Percentiles rank a stretch among this genome's conserved stretches.
Evolutionary conservation across 1,140 invertebrate species (phyloP).

Genomic region (Magallana ariakensis): DNA sequence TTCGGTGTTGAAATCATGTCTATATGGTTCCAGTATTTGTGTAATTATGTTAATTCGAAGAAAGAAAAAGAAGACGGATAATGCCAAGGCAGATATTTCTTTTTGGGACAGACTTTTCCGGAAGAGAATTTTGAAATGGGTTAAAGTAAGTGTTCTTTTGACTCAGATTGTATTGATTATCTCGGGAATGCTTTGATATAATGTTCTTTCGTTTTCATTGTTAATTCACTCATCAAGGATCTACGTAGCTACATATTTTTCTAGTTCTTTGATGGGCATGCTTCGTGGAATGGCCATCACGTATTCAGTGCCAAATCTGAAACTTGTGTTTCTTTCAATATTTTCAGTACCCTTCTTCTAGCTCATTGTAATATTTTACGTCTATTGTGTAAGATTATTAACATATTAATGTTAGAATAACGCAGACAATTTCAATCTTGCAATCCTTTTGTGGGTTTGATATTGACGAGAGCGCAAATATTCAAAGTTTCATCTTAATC

Average conservation of each 20-base stretch:
- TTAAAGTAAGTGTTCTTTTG: conserved; percentile 1
- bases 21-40: neutral
- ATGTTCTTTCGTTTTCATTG: neutral
- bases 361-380: no score
- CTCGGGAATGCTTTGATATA: conserved; percentile 5
- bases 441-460: no score
- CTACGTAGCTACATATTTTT: neutral
- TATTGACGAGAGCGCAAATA: no score
- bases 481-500: no score
- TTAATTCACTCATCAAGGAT: neutral
- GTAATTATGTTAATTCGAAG: conserved; percentile 28
- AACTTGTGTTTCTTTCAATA: no score
- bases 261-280: no score
- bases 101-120: conserved; percentile 23
- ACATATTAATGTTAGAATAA: no score
- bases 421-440: no score
- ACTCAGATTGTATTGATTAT: conserved; percentile 4
- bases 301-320: no score
- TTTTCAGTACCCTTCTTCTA: no score
- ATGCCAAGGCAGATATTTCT: neutral
- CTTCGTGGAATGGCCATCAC: no score
- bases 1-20: neutral
- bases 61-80: conserved; percentile 1
- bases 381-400: no score
- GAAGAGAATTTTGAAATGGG: conserved; percentile 31